Evolutionary conservation across 2,797 vertebrate genomes (phyloP).

Genomic region (Knipowitschia caucasica): DNA sequence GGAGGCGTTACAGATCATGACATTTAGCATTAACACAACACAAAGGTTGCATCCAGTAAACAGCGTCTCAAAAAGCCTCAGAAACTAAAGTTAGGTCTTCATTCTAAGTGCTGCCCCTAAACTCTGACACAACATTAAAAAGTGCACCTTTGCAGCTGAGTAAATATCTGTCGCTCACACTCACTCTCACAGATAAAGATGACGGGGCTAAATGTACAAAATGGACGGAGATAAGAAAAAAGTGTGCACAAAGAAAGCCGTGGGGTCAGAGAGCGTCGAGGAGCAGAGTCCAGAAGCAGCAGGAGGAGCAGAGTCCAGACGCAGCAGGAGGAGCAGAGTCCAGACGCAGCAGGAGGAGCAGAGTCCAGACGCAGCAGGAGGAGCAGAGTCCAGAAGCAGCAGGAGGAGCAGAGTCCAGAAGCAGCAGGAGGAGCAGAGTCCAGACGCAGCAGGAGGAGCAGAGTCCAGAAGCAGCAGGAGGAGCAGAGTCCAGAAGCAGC

Average conservation of each 20-base stretch:
- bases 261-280: constrained; percentile 14
- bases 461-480: constrained; percentile 53
- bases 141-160: constrained; percentile 1
- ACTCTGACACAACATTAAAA: constrained; percentile 6
- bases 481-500: constrained; percentile 58
- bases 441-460: too few relatives aligned
- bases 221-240: constrained; percentile 5
- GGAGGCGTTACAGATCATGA: not conserved
- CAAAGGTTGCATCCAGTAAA: not conserved
- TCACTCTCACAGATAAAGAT: constrained; percentile 4
- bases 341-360: constrained; percentile 56
- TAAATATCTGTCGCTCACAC: not conserved
- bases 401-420: constrained; percentile 47
- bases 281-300: constrained; percentile 58
- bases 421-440: too few relatives aligned
- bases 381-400: constrained; percentile 58
- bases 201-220: constrained; percentile 5
- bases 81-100: constrained; percentile 10
- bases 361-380: constrained; percentile 52
- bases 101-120: constrained; percentile 39
- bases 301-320: constrained; percentile 48
- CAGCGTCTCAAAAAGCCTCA: constrained; percentile 7
- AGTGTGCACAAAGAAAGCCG: constrained; percentile 1
- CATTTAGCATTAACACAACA: constrained; percentile 3
- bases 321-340: constrained; percentile 56